phyloP scores from a whole-genome alignment of 2,888 invertebrate genomes.

The Carterocephalus palaemon region DNA sequence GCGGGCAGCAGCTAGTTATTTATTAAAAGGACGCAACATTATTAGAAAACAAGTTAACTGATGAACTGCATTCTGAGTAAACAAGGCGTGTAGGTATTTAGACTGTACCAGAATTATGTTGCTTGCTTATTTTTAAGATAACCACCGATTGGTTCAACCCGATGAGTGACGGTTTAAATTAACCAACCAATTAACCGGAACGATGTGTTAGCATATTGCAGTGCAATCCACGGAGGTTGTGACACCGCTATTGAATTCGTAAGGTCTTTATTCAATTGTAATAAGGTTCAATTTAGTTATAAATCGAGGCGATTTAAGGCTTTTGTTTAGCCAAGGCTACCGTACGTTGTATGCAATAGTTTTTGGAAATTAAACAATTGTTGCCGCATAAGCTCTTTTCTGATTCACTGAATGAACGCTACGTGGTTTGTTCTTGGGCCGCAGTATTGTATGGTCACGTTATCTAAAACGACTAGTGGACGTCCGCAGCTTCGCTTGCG shows the following conservation, averaged over 20 bases:
- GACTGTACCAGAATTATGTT: too few species aligned
- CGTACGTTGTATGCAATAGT: conserved; percentile 19
- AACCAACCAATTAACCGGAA: conserved; percentile 34
- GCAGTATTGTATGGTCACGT: conserved; percentile 14
- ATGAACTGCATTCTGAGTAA: too few species aligned
- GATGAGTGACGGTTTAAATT: conserved; percentile 30
- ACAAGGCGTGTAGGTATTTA: too few species aligned
- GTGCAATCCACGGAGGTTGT: conserved; percentile 3
- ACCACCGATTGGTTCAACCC: conserved; percentile 7
- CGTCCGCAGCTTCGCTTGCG: too few species aligned
- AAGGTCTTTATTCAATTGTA: background rate
- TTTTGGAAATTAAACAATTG: conserved; percentile 35
- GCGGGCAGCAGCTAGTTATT: too few species aligned
- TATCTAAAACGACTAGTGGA: conserved; percentile 12
- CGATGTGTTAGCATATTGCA: conserved; percentile 28
- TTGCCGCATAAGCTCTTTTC: conserved; percentile 16
- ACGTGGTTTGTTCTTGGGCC: conserved; percentile 24
- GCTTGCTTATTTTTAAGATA: background rate
- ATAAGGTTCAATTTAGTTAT: conserved; percentile 1
- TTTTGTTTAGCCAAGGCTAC: background rate
- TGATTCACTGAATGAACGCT: conserved; percentile 22
- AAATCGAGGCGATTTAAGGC: background rate
- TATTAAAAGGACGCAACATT: too few species aligned
- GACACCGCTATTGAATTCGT: background rate
- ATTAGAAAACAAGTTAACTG: too few species aligned